Percentiles rank a stretch among this genome's conserved stretches.
phyloP scores from a whole-genome alignment of 2,888 invertebrate genomes.

The Calephelis perditalis region DNA sequence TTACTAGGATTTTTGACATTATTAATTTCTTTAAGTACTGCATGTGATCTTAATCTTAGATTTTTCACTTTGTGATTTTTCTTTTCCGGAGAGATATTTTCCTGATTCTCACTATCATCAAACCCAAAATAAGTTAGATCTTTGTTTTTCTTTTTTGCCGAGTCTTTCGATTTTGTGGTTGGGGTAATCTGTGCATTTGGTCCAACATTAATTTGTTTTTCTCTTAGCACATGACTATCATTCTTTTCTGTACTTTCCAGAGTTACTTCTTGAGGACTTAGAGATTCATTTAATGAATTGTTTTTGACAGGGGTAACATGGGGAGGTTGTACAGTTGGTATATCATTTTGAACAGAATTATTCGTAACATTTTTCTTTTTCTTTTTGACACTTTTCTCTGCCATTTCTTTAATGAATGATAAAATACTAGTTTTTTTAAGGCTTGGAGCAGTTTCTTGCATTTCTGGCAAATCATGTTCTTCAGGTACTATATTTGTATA shows the following conservation, averaged over 20 bases:
- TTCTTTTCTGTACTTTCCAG: conserved; percentile 25
- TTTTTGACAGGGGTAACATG: conserved; percentile 26
- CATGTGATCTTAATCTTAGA: conserved; percentile 43
- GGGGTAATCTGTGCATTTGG: background rate
- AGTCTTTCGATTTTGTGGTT: conserved; percentile 21
- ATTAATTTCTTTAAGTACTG: conserved; percentile 55
- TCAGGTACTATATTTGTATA: conserved; percentile 57
- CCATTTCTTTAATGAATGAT: conserved; percentile 63
- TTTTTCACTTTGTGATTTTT: conserved; percentile 37
- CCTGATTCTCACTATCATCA: conserved; percentile 63
- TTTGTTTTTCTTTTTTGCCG: conserved; percentile 32
- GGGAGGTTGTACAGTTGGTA: conserved; percentile 28
- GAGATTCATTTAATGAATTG: conserved; percentile 18
- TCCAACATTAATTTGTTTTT: background rate
- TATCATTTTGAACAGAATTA: conserved; percentile 45
- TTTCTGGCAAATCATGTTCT: conserved; percentile 41
- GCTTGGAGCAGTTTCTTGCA: conserved; percentile 39
- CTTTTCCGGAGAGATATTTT: conserved; percentile 60
- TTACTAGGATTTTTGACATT: conserved; percentile 44
- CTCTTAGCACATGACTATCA: conserved; percentile 20
- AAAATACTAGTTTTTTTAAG: conserved; percentile 68
- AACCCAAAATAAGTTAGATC: conserved; percentile 64
- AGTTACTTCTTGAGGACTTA: conserved; percentile 11
- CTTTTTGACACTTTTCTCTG: conserved; percentile 50
- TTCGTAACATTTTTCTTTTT: conserved; percentile 47